Evolutionary conservation across 2,113 vertebrate species (phyloP), one percentile per base, ranked within the genome.

Genomic region (Cairina moschata): DNA sequence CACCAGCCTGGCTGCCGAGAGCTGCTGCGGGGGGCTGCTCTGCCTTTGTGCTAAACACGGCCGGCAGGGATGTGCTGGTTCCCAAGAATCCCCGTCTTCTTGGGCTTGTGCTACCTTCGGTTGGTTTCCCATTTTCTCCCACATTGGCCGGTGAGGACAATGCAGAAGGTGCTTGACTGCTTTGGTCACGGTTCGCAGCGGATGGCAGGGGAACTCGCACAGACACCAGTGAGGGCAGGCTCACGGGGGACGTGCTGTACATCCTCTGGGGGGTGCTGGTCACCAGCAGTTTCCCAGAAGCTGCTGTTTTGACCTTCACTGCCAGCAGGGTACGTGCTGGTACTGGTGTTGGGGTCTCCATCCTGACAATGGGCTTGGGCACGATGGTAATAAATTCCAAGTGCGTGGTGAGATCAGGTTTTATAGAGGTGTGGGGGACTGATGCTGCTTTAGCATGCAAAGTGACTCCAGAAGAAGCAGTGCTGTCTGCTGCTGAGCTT

Each of bases 321-420:
- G 80, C 4, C 4, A 36, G 6, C 0, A 2, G 17, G 22, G n/a
- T 0, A 16, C 1, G 65, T 2, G 0, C 42, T 2, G 58, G 11
- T 13, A 72, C 54, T 38, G 3, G 1, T 11, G 25, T 0, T 12
- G 71, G 18, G 22, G 1, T 32, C 58, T 17, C 68, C 2, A 72
- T 28, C 52, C 3, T 8, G 29, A 3, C 0, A 1, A 48, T n/a
- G 56, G 60, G 25, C 50, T 91, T 81, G 26, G 83, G 32, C 42
- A 58, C 52, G 3, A 7, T 0, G 10, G 71, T 31, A 38, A 5
- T 58, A 26, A 54, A 4, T 8, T 32, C 32, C 82, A 72, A 8
- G 25, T 2, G 26, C 0, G 54, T 42, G 1, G 12, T 8, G 22
- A 31, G 40, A 4, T 1, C 22, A 22, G 44, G 11, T 6, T 66